These are phyloP conservation scores for Montifringilla adamsi DNA, from an alignment of 2,113 vertebrate genomes.

Conservation along the genomic window DNA sequence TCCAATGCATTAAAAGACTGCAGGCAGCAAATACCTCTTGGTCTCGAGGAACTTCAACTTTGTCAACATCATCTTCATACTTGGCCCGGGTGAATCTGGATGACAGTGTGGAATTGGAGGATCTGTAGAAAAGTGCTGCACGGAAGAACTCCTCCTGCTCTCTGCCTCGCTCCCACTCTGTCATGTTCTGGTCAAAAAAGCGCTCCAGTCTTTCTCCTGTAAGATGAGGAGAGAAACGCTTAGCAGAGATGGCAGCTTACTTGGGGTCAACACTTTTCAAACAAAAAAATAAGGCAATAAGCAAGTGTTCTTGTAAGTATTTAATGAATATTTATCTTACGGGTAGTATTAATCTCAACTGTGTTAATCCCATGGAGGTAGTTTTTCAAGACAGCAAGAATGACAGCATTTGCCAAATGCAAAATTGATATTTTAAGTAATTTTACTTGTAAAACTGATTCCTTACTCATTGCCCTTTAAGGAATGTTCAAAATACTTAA, in stretches of 20 bases:
- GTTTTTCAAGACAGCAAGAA: background rate
- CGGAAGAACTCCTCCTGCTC: conserved; percentile 89
- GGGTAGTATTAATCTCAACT: background rate
- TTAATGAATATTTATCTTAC: background rate
- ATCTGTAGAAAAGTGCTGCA: conserved; percentile 82
- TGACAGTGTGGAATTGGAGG: conserved; percentile 77
- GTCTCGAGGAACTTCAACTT: conserved; percentile 82
- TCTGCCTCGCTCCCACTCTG: conserved; percentile 88
- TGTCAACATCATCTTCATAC: conserved; percentile 77
- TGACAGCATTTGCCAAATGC: background rate
- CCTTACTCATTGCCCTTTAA: background rate
- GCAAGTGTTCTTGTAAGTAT: background rate
- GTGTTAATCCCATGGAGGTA: background rate
- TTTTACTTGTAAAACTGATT: background rate
- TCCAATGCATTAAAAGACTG: background rate
- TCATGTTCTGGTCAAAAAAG: conserved; percentile 80
- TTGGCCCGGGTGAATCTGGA: conserved; percentile 86
- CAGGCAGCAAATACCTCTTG: conserved; percentile 76
- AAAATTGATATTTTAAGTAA: background rate
- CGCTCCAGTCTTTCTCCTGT: conserved; percentile 73
- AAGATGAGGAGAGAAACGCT: background rate
- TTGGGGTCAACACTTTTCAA: background rate
- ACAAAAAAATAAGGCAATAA: background rate
- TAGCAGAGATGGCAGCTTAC: background rate
- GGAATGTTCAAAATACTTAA: background rate